Conservation (phyloP, 2,888 invertebrate genomes). For the Cerastis rubricosa region DNA sequence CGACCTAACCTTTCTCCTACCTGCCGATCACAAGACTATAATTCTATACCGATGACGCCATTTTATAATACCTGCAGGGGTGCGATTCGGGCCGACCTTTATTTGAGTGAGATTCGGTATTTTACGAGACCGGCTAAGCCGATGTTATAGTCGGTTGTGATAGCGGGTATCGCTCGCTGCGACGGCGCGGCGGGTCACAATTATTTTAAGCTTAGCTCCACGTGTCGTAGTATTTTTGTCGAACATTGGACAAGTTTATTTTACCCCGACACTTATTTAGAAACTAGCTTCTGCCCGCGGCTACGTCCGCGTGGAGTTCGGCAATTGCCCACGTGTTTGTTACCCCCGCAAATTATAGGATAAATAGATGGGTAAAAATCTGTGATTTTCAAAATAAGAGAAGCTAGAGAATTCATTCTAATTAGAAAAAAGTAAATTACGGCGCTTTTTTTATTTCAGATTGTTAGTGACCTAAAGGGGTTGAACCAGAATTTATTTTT, state of each 20-base stretch:
- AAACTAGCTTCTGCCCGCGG: background rate
- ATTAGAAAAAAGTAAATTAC: too few relatives aligned
- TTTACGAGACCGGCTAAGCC: slow-evolving; percentile 67
- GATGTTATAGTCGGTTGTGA: slow-evolving; percentile 46
- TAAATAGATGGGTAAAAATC: too few relatives aligned
- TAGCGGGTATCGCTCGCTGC: slow-evolving; percentile 32
- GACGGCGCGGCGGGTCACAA: slow-evolving; percentile 44
- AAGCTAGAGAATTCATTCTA: too few relatives aligned
- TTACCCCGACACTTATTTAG: slow-evolving; percentile 20
- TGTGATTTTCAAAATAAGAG: too few relatives aligned
- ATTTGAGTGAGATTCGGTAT: slow-evolving; percentile 74
- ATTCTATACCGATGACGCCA: slow-evolving; percentile 76
- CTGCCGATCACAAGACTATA: slow-evolving; percentile 74
- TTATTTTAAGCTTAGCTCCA: slow-evolving; percentile 72
- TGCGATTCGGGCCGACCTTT: slow-evolving; percentile 79
- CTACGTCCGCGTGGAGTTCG: too few relatives aligned
- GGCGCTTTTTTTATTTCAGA: too few relatives aligned
- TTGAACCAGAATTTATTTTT: too few relatives aligned
- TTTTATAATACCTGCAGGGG: slow-evolving; percentile 79
- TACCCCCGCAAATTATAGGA: too few relatives aligned
- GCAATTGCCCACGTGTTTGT: too few relatives aligned
- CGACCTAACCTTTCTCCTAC: slow-evolving; percentile 77
- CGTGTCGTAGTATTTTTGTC: slow-evolving; percentile 74
- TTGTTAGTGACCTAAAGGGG: too few relatives aligned
- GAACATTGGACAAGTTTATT: slow-evolving; percentile 48